A percentile compares a stretch with the other conserved stretches of the same genome.
These are phyloP conservation scores for Pipistrellus pygmaeus DNA, from an alignment of 2,797 vertebrate genomes.

Conservation along the genomic window DNA sequence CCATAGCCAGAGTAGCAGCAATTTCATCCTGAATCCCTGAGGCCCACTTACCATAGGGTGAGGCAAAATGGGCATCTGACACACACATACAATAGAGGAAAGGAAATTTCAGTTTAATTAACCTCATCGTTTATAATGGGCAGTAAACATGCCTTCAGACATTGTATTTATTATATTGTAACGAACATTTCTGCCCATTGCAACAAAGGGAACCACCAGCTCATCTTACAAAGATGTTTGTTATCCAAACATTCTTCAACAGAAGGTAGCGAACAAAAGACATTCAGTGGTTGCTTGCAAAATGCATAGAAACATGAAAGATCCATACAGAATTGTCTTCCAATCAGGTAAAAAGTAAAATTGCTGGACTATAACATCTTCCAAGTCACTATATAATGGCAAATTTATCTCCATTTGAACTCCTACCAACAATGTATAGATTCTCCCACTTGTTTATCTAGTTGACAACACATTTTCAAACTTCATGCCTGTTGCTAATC, in stretches of 20 bases:
- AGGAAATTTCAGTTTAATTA: conserved; percentile 15
- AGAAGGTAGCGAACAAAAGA: neutral
- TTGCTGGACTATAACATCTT: neutral
- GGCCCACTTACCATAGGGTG: neutral
- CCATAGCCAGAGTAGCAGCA: neutral
- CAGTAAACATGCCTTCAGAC: neutral
- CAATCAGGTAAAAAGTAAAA: neutral
- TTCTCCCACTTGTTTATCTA: neutral
- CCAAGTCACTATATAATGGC: neutral
- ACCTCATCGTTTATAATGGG: neutral
- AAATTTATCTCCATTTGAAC: conserved; percentile 6
- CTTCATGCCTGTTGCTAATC: neutral
- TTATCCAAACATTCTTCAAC: conserved; percentile 22
- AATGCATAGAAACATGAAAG: neutral
- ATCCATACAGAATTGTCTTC: neutral
- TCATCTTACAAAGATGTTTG: neutral
- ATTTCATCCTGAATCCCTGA: neutral
- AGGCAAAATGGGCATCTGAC: neutral
- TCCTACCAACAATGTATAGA: neutral
- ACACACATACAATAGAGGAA: neutral
- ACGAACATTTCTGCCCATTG: neutral
- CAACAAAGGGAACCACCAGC: neutral
- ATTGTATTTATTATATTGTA: neutral
- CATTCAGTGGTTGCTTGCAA: neutral
- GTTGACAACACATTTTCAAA: conserved; percentile 4